Percentiles rank a stretch among this genome's conserved stretches.
Conservation (phyloP, 2,113 vertebrate species). For the Tragelaphus strepsiceros region DNA sequence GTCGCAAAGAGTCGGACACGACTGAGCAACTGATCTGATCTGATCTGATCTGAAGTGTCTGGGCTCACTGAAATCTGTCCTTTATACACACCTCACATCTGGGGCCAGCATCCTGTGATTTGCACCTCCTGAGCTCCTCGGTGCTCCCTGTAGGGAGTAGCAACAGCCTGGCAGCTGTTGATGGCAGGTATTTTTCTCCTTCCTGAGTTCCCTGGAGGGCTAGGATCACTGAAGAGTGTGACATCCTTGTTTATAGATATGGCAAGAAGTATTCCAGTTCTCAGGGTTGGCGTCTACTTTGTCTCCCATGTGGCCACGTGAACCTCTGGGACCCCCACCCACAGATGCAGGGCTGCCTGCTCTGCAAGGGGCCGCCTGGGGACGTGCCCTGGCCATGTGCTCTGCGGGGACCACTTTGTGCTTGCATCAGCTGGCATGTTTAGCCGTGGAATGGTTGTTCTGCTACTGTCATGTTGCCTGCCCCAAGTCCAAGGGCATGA, state of each 20-base stretch:
- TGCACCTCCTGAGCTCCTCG: neutral
- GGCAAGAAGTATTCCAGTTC: neutral
- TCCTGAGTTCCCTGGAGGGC: neutral
- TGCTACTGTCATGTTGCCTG: neutral
- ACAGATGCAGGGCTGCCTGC: neutral
- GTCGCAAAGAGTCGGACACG: too few relatives aligned
- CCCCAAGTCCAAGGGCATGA: neutral
- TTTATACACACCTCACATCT: neutral
- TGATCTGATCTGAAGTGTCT: too few relatives aligned
- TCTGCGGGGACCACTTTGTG: neutral
- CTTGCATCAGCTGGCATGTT: neutral
- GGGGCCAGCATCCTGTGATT: neutral
- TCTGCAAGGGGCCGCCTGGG: neutral
- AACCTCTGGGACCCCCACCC: neutral
- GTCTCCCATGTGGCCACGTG: fast-evolving
- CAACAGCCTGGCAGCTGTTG: neutral
- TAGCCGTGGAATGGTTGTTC: neutral
- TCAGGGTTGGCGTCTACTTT: neutral
- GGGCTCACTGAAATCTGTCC: neutral
- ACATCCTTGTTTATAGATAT: neutral
- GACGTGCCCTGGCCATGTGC: neutral
- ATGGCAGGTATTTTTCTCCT: neutral
- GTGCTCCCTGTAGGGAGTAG: neutral
- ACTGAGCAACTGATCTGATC: too few relatives aligned
- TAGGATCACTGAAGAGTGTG: neutral